Conservation (phyloP, 2,113 vertebrate species). For the Onychostoma macrolepis region DNA sequence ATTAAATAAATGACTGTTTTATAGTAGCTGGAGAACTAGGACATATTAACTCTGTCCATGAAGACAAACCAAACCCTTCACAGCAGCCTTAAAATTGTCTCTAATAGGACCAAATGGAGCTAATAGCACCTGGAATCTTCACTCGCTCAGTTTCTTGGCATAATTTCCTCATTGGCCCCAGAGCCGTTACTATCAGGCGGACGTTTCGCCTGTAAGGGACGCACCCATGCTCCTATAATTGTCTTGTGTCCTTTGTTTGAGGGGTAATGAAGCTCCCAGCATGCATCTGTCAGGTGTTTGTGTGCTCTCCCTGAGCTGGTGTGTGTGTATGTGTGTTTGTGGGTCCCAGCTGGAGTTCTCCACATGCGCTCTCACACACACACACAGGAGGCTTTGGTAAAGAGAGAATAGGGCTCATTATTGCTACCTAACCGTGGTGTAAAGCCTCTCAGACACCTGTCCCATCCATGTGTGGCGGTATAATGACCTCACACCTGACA, state of each 20-base stretch:
- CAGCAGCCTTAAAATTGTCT: slow-evolving; percentile 4
- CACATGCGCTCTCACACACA: slow-evolving; percentile 46
- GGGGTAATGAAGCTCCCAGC: slow-evolving; percentile 91
- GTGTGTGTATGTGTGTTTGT: slow-evolving; percentile 74
- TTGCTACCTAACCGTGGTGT: slow-evolving; percentile 94
- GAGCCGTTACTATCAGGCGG: background rate
- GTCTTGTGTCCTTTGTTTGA: slow-evolving; percentile 90
- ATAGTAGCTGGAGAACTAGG: background rate
- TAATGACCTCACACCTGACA: slow-evolving; percentile 93
- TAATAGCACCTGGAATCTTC: slow-evolving; percentile 5
- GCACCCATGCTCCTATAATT: slow-evolving; percentile 81
- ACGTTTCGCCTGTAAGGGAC: slow-evolving; percentile 35
- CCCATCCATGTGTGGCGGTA: slow-evolving; percentile 84
- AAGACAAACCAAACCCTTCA: slow-evolving; percentile 10
- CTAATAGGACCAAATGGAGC: background rate
- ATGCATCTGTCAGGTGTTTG: slow-evolving; percentile 91
- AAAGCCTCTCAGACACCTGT: slow-evolving; percentile 88
- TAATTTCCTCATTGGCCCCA: slow-evolving; percentile 1
- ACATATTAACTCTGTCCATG: background rate
- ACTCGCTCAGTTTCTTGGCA: background rate
- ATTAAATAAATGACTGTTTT: slow-evolving; percentile 35
- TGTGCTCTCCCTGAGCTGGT: slow-evolving; percentile 87
- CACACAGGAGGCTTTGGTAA: slow-evolving; percentile 75
- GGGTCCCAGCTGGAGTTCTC: slow-evolving; percentile 89
- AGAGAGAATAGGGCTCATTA: slow-evolving; percentile 80